A percentile compares a stretch with the other conserved stretches of the same genome.
phyloP scores from a whole-genome alignment of 2,797 vertebrate genomes.

The Leucoraja ocellata region DNA sequence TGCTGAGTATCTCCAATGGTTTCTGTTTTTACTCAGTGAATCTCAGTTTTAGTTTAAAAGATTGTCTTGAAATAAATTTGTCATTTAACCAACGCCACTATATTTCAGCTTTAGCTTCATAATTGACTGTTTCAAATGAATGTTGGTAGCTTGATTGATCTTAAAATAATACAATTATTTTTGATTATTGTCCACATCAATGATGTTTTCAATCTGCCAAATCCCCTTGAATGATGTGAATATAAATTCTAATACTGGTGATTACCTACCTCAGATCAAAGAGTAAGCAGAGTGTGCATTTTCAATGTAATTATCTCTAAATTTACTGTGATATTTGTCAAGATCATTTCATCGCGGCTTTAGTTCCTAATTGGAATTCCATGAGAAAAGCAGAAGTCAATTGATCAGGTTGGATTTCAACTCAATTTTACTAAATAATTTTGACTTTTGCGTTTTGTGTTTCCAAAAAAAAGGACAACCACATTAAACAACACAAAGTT shows the following conservation, averaged over 20 bases:
- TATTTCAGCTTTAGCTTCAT: neutral
- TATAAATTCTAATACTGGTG: neutral
- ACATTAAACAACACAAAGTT: no score
- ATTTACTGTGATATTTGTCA: neutral
- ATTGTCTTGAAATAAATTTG: neutral
- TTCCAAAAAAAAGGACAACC: no score
- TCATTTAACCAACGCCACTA: neutral
- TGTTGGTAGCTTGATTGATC: neutral
- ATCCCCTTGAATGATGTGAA: neutral
- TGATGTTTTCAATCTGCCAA: neutral
- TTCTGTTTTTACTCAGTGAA: neutral
- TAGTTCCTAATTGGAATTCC: neutral
- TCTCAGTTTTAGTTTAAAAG: neutral
- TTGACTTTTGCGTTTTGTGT: no score
- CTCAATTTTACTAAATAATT: no score
- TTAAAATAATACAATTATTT: neutral
- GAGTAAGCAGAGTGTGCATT: neutral
- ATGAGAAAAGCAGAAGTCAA: no score
- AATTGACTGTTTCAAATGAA: neutral
- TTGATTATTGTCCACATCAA: neutral
- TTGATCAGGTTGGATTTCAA: no score
- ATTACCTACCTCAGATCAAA: neutral
- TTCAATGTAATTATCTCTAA: neutral
- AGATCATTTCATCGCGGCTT: neutral
- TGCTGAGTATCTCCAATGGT: no score